Conservation (phyloP, 2,888 invertebrate genomes). For the Eristalis arbustorum region DNA sequence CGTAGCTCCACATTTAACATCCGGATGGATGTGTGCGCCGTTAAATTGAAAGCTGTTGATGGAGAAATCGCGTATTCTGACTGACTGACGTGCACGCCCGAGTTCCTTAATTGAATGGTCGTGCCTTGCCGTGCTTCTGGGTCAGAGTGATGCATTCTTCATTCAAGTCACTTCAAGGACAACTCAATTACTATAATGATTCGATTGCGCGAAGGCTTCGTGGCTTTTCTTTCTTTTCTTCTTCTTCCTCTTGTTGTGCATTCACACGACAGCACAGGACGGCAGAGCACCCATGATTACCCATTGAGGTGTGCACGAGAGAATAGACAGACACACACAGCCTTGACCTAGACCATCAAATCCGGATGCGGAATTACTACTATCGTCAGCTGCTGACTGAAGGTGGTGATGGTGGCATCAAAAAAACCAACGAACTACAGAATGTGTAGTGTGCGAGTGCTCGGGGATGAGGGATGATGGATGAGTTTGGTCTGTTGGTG, state of each 20-base stretch:
- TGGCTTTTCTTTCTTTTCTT: not conserved
- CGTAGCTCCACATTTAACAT: too few species aligned
- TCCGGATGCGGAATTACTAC: not conserved
- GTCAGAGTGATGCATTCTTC: not conserved
- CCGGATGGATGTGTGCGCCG: too few species aligned
- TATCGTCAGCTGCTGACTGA: constrained; percentile 15
- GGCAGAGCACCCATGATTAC: not conserved
- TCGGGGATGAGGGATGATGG: not conserved
- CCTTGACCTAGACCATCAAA: constrained; percentile 45
- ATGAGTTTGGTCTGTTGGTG: not conserved
- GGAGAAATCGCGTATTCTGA: too few species aligned
- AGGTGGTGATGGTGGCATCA: not conserved
- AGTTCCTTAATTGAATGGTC: too few species aligned
- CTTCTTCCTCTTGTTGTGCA: too few species aligned
- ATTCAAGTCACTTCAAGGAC: constrained; percentile 29
- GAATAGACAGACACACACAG: not conserved
- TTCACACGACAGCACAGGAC: too few species aligned
- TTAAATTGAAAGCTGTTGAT: constrained; percentile 36
- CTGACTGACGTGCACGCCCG: too few species aligned
- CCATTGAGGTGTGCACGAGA: not conserved
- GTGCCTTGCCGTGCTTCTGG: not conserved
- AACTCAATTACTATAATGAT: constrained; percentile 44
- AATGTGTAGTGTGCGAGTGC: not conserved
- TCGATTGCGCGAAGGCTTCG: not conserved
- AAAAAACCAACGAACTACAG: not conserved